These are phyloP conservation scores for Platysternon megacephalum DNA, from an alignment of 2,113 vertebrate species.

Conservation along the genomic window DNA sequence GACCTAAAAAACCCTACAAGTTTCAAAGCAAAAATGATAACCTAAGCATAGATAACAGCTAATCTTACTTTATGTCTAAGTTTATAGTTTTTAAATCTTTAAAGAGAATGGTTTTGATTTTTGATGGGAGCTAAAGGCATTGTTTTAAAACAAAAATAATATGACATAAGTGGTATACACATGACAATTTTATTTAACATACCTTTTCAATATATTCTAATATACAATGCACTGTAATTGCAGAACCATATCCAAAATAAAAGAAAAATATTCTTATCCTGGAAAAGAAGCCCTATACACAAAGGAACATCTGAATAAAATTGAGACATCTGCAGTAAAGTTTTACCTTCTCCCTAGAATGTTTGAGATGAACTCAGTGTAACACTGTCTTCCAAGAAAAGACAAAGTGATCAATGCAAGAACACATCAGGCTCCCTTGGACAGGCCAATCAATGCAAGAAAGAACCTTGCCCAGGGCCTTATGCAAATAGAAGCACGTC, in stretches of 20 bases:
- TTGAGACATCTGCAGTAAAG: slow-evolving; percentile 85
- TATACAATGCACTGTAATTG: slow-evolving; percentile 11
- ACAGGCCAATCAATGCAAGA: slow-evolving; percentile 99
- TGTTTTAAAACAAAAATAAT: slow-evolving; percentile 68
- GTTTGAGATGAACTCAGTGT: slow-evolving; percentile 92
- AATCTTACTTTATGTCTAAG: slow-evolving; percentile 44
- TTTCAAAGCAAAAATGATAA: slow-evolving; percentile 46
- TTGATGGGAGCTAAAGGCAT: slow-evolving; percentile 65
- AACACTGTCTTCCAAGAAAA: slow-evolving; percentile 93
- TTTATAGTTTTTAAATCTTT: slow-evolving; percentile 62
- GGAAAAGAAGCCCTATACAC: slow-evolving; percentile 51
- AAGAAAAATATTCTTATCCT: slow-evolving; percentile 34
- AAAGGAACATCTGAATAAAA: slow-evolving; percentile 83
- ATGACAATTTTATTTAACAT: slow-evolving; percentile 56
- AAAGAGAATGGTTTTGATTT: slow-evolving; percentile 72
- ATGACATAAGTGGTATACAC: slow-evolving; percentile 58
- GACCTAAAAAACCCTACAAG: background rate
- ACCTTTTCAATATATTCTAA: slow-evolving; percentile 43
- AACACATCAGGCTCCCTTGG: slow-evolving; percentile 95
- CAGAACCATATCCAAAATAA: slow-evolving; percentile 63
- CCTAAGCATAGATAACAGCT: slow-evolving; percentile 26
- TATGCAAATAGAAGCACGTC: slow-evolving; percentile 99
- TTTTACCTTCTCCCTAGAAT: slow-evolving; percentile 87
- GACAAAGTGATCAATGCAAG: slow-evolving; percentile 96
- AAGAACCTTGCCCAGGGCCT: slow-evolving; percentile 99